Percentiles rank a stretch among this genome's conserved stretches.
Conservation (phyloP, 2,113 vertebrate species). For the Rhipidura dahli region DNA sequence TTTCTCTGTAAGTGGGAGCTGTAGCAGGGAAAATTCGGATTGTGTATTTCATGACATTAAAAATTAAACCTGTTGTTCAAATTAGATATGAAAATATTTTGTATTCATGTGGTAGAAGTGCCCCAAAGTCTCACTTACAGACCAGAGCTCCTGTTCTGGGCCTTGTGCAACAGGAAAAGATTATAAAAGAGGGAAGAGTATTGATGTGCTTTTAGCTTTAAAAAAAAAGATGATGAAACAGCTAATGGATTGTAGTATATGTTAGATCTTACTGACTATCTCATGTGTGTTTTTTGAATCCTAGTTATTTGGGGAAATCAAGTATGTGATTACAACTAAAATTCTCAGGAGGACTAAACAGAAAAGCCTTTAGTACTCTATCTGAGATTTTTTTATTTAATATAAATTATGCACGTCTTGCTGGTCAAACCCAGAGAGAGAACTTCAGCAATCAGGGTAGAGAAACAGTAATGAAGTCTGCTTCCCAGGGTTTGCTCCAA, state of each 20-base stretch:
- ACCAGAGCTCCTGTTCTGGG: background rate
- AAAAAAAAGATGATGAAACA: background rate
- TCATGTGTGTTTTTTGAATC: background rate
- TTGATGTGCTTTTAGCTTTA: background rate
- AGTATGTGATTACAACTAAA: conserved; percentile 11
- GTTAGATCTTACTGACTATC: background rate
- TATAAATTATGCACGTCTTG: background rate
- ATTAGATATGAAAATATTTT: background rate
- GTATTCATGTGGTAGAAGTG: background rate
- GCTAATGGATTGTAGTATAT: background rate
- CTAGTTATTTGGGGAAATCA: conserved; percentile 4
- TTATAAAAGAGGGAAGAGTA: background rate
- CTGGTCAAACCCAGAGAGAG: background rate
- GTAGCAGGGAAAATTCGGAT: background rate
- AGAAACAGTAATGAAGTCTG: background rate
- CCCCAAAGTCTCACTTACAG: fast-evolving
- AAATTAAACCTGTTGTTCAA: background rate
- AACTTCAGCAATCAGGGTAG: background rate
- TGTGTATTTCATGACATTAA: background rate
- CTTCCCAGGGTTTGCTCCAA: background rate
- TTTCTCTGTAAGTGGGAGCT: background rate
- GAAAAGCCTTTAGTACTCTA: background rate
- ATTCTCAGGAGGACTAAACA: background rate
- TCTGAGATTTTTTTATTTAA: background rate
- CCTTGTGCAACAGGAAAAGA: background rate